These are phyloP conservation scores for Ataeniobius toweri DNA, from an alignment of 2,797 vertebrate species.

Conservation along the genomic window DNA sequence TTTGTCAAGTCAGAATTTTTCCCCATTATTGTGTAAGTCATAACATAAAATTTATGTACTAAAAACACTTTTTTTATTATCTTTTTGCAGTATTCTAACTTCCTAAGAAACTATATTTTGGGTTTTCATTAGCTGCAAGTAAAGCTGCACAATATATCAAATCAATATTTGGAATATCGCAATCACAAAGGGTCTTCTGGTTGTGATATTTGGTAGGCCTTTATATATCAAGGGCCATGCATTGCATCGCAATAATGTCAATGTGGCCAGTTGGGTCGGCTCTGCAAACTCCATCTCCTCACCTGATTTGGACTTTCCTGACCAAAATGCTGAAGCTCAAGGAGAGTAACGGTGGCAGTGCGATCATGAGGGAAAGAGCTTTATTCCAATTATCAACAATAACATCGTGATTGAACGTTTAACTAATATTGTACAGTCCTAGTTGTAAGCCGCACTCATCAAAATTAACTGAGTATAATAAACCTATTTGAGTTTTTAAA, in stretches of 20 bases:
- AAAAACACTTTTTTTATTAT: not conserved
- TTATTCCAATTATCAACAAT: no score
- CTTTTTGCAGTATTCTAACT: not conserved
- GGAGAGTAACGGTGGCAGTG: no score
- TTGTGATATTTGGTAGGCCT: not conserved
- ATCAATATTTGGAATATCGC: not conserved
- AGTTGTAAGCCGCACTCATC: no score
- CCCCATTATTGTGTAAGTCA: not conserved
- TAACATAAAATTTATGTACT: no score
- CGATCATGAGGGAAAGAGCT: no score
- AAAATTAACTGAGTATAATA: no score
- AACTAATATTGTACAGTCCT: no score
- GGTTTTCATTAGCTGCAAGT: not conserved
- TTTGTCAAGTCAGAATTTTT: not conserved
- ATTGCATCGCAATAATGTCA: not conserved
- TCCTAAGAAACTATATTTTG: not conserved
- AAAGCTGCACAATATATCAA: not conserved
- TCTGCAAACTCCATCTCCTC: no score
- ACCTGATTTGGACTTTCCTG: no score
- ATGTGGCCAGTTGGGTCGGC: not conserved
- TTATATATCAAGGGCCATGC: not conserved
- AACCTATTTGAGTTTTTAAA: no score
- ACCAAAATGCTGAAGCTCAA: no score
- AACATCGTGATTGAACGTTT: no score
- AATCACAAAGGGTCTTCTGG: not conserved